Evolutionary conservation across 1,140 invertebrate genomes (phyloP).

Genomic region (Apocrypta bakeri): DNA sequence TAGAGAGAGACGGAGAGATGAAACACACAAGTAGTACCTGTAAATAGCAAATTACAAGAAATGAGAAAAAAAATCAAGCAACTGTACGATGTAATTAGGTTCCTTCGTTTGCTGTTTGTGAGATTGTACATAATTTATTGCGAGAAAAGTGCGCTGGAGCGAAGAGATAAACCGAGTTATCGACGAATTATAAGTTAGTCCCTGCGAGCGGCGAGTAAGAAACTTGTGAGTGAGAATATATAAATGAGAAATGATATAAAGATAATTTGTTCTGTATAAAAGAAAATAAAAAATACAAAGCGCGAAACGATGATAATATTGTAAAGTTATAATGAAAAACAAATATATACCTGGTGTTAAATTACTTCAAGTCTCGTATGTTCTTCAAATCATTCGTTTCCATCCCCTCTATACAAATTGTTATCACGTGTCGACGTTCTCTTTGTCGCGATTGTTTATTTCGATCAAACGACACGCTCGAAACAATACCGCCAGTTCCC

Average conservation of each 20-base stretch:
- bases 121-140: slow-evolving; percentile 53
- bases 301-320: slow-evolving; percentile 67
- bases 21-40: slow-evolving; percentile 72
- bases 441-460: slow-evolving; percentile 59
- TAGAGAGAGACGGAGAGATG: slow-evolving; percentile 36
- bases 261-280: slow-evolving; percentile 70
- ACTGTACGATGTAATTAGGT: slow-evolving; percentile 73
- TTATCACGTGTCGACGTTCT: slow-evolving; percentile 8
- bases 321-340: slow-evolving; percentile 72
- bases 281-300: slow-evolving; percentile 54
- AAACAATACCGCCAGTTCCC: slow-evolving; percentile 71
- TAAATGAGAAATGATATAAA: slow-evolving; percentile 50
- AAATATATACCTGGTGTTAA: slow-evolving; percentile 73
- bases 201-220: slow-evolving; percentile 58
- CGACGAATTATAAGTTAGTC: slow-evolving; percentile 69
- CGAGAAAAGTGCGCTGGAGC: slow-evolving; percentile 26
- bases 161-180: slow-evolving; percentile 59
- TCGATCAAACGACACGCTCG: slow-evolving; percentile 73
- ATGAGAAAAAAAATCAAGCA: slow-evolving; percentile 51
- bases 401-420: neutral
- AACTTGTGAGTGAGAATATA: slow-evolving; percentile 45
- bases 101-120: slow-evolving; percentile 72
- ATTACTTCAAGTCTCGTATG: slow-evolving; percentile 43
- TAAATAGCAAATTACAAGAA: slow-evolving; percentile 72
- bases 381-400: slow-evolving; percentile 8